Percentiles rank a stretch among this genome's conserved stretches.
These are phyloP conservation scores for Vespertilio murinus DNA, from an alignment of 2,797 vertebrate species.

Conservation along the genomic window DNA sequence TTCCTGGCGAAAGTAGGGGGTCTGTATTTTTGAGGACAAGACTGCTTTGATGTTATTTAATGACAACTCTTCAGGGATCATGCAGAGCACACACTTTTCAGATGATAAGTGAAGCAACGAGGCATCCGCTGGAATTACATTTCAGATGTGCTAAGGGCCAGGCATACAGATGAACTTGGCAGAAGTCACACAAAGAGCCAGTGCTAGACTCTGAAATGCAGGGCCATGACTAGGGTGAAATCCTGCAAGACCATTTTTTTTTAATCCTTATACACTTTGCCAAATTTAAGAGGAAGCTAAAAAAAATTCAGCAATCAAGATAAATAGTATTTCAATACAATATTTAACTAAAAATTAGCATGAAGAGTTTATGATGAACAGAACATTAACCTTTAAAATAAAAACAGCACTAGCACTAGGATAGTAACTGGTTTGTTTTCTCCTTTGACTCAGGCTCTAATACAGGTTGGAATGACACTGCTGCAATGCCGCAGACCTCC, in stretches of 20 bases:
- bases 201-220: background rate
- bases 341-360: background rate
- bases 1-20: background rate
- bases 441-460: background rate
- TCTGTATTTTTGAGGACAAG: background rate
- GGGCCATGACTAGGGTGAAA: background rate
- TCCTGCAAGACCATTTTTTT: background rate
- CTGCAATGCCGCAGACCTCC: background rate
- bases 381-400: constrained; percentile 11
- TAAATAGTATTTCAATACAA: background rate
- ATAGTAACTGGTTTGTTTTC: background rate
- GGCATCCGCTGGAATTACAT: background rate
- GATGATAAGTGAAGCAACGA: background rate
- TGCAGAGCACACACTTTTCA: background rate
- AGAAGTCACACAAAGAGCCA: background rate
- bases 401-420: background rate
- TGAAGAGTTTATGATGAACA: background rate
- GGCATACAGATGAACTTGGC: constrained; percentile 1
- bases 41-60: constrained; percentile 12
- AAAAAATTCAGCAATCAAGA: background rate
- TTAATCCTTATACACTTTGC: background rate
- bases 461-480: background rate
- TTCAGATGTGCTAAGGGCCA: background rate
- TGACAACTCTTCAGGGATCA: background rate
- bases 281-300: background rate